Evolutionary conservation across 2,888 invertebrate species (phyloP).

Genomic region (Syrista parreyssii): DNA sequence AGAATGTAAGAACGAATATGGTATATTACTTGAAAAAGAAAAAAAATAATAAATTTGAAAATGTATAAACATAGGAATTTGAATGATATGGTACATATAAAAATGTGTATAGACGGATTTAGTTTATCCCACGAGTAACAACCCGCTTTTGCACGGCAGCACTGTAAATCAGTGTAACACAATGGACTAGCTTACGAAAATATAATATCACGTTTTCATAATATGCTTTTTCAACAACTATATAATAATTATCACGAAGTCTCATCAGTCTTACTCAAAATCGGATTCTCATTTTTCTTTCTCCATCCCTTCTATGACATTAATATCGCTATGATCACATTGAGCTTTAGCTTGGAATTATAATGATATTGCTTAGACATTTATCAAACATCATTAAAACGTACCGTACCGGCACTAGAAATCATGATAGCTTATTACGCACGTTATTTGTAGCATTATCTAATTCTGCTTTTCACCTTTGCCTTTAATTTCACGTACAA

Average conservation of each 20-base stretch:
- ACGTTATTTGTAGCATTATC: neutral
- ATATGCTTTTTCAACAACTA: constrained; percentile 32
- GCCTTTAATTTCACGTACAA: neutral
- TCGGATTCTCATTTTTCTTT: constrained; percentile 4
- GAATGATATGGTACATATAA: neutral
- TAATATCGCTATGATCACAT: constrained; percentile 27
- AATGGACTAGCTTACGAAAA: constrained; percentile 52
- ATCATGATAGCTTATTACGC: neutral
- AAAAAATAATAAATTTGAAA: neutral
- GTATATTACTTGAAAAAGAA: constrained; percentile 7
- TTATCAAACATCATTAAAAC: neutral
- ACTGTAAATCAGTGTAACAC: neutral
- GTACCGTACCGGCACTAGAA: neutral
- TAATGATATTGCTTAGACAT: neutral
- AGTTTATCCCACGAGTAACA: neutral
- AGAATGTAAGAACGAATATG: constrained; percentile 14
- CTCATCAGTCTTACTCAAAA: constrained; percentile 51
- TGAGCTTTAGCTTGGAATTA: constrained; percentile 26
- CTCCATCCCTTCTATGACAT: neutral
- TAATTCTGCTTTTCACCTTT: neutral
- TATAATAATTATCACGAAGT: constrained; percentile 44
- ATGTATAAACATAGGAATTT: neutral
- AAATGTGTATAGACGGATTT: neutral
- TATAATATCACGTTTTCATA: constrained; percentile 48
- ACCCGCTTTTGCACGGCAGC: neutral